phyloP scores from a whole-genome alignment of 1,140 invertebrate genomes.

The Zaprionus camerounensis region DNA sequence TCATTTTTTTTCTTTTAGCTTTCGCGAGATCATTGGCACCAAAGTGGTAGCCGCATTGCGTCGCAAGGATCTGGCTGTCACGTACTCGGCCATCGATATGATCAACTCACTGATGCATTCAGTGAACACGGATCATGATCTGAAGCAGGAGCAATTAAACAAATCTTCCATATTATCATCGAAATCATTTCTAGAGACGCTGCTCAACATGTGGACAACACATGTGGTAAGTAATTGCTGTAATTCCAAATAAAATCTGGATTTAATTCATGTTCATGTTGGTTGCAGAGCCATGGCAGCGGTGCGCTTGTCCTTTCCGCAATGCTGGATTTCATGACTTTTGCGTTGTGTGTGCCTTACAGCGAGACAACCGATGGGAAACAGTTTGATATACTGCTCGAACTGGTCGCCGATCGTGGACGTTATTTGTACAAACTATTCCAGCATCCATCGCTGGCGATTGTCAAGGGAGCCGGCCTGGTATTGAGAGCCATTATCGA shows the following conservation, averaged over 20 bases:
- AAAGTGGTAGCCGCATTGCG: constrained; percentile 97
- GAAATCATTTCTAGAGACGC: constrained; percentile 95
- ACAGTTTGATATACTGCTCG: constrained; percentile 97
- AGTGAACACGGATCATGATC: constrained; percentile 98
- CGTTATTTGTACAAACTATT: constrained; percentile 96
- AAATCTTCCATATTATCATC: constrained; percentile 98
- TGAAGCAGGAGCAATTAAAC: constrained; percentile 98
- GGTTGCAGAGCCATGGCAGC: constrained; percentile 89
- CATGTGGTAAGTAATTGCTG: constrained; percentile 91
- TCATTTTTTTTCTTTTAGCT: constrained; percentile 86
- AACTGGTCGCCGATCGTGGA: constrained; percentile 96
- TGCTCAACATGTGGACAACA: constrained; percentile 97
- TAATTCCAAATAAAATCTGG: background rate
- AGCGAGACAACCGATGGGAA: constrained; percentile 99
- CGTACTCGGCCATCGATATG: constrained; percentile 98
- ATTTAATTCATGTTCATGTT: background rate
- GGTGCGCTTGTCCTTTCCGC: constrained; percentile 94
- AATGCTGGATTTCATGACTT: constrained; percentile 99
- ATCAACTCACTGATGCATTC: constrained; percentile 99
- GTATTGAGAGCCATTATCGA: constrained; percentile 99
- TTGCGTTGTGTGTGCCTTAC: constrained; percentile 98
- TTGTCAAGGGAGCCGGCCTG: constrained; percentile 98
- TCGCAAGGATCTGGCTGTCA: constrained; percentile 94
- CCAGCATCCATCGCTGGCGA: constrained; percentile 98
- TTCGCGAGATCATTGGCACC: constrained; percentile 96